A percentile compares a stretch with the other conserved stretches of the same genome.
Conservation (phyloP, 2,797 vertebrate genomes). For the Gephyroberyx darwinii region DNA sequence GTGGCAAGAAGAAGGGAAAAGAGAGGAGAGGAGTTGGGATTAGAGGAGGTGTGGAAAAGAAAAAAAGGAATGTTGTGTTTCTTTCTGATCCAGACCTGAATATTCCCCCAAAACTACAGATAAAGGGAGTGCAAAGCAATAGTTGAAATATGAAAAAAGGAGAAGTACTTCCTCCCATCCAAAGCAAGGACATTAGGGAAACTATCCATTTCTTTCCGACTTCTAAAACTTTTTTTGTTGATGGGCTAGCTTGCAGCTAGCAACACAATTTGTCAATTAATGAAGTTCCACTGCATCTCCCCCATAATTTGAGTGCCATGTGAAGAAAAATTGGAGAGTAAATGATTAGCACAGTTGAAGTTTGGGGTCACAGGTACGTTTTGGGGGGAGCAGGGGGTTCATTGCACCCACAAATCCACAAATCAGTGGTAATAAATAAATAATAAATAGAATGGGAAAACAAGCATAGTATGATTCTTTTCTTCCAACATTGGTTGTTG, state of each 20-base stretch:
- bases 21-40: conserved; percentile 61
- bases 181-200: neutral
- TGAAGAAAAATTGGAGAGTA: neutral
- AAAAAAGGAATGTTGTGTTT: conserved; percentile 49
- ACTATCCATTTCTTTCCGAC: neutral
- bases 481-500: too few species aligned
- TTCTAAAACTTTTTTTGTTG: conserved; percentile 9
- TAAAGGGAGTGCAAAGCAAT: conserved; percentile 70
- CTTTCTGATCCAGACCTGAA: conserved; percentile 65
- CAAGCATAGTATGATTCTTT: too few species aligned
- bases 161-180: neutral
- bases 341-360: too few species aligned
- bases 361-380: too few species aligned
- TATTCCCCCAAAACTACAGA: conserved; percentile 72
- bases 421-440: too few species aligned
- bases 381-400: too few species aligned
- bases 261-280: neutral
- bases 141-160: conserved; percentile 45
- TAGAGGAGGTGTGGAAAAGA: conserved; percentile 54
- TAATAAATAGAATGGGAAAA: too few species aligned
- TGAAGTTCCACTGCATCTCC: neutral
- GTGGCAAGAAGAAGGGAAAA: conserved; percentile 32
- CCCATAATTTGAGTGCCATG: neutral
- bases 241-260: conserved; percentile 3
- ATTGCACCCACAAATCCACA: too few species aligned